Evolutionary conservation across 2,113 vertebrate genomes (phyloP).

Genomic region (Notothenia coriiceps): DNA sequence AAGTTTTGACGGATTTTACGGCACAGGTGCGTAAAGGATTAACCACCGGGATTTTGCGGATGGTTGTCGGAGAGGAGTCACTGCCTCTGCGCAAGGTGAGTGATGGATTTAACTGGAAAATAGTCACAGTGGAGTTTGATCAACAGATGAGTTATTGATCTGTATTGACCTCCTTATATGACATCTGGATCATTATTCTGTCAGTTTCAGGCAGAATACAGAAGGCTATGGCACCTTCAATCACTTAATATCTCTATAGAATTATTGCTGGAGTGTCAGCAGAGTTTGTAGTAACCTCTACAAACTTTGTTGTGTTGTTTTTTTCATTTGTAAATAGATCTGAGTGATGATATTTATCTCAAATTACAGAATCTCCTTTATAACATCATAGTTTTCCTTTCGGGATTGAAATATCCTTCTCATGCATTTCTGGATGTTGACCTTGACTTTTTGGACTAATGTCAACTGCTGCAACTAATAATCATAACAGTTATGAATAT

Average conservation of each 20-base stretch:
- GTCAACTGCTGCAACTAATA: not conserved
- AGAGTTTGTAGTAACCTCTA: not conserved
- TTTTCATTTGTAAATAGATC: not conserved
- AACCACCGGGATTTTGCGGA: slow-evolving; percentile 54
- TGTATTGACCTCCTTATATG: not conserved
- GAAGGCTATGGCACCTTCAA: slow-evolving; percentile 11
- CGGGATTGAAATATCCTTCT: not conserved
- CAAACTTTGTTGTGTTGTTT: slow-evolving; percentile 21
- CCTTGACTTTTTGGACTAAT: not conserved
- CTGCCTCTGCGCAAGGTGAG: slow-evolving; percentile 78
- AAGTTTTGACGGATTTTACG: slow-evolving; percentile 58
- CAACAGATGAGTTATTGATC: slow-evolving; percentile 25
- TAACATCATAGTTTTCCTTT: not conserved
- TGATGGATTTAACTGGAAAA: slow-evolving; percentile 37
- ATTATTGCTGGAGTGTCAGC: not conserved
- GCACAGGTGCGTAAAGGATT: slow-evolving; percentile 63
- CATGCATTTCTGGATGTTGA: not conserved
- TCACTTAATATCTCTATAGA: not conserved
- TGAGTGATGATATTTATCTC: not conserved
- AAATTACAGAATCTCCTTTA: not conserved
- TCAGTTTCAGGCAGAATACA: not conserved
- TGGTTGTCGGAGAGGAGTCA: slow-evolving; percentile 74
- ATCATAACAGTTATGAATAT: not conserved
- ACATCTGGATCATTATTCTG: not conserved
- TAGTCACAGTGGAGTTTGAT: slow-evolving; percentile 5